A percentile compares a stretch with the other conserved stretches of the same genome.
Evolutionary conservation across 2,797 vertebrate genomes (phyloP).

Genomic region (Tenualosa thibaudeaui): DNA sequence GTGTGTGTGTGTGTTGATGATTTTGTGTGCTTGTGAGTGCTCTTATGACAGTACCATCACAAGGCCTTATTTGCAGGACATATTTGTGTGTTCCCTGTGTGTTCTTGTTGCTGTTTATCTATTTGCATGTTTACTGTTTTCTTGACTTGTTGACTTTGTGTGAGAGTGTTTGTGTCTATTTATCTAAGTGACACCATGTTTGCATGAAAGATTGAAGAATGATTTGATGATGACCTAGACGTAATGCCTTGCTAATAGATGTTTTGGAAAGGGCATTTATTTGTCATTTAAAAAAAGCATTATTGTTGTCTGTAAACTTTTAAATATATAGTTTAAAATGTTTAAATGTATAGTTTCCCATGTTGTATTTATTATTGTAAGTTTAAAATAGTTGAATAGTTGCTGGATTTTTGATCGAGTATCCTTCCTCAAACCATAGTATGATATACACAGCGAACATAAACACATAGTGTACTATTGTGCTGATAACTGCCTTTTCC

Average conservation of each 20-base stretch:
- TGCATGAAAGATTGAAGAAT: not conserved
- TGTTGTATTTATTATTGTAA: not conserved
- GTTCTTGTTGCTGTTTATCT: not conserved
- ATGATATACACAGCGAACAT: conserved; percentile 28
- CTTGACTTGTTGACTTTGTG: not conserved
- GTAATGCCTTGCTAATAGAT: too few species aligned
- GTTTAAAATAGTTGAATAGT: not conserved
- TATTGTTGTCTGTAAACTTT: not conserved
- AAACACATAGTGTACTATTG: conserved; percentile 48
- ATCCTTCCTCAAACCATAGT: conserved; percentile 40
- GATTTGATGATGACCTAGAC: not conserved
- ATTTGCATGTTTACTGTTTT: not conserved
- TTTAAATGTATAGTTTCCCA: not conserved
- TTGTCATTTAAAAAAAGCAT: not conserved
- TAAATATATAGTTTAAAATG: too few species aligned
- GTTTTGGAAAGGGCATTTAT: not conserved
- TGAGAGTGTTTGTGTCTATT: not conserved
- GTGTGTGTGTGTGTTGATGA: not conserved
- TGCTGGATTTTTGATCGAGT: not conserved
- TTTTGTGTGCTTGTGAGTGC: not conserved
- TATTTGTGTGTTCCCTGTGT: not conserved
- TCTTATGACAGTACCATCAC: not conserved
- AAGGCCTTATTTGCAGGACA: not conserved
- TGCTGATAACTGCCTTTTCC: conserved; percentile 55
- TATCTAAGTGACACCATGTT: not conserved